Conservation (phyloP, 2,888 invertebrate species). For the Tribolium freemani region DNA sequence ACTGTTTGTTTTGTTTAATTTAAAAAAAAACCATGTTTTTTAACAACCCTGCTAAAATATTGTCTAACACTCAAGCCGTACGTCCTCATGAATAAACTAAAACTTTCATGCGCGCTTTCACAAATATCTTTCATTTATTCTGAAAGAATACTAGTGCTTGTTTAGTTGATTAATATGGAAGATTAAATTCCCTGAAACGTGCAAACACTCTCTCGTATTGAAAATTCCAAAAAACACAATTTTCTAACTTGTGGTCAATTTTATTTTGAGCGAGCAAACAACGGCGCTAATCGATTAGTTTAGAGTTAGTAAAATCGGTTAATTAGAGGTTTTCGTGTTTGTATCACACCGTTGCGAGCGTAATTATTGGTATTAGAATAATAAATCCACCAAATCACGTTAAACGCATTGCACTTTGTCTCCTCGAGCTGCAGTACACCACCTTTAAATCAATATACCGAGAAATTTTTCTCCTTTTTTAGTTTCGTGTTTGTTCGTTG, state of each 20-base stretch:
- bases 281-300: neutral
- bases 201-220: neutral
- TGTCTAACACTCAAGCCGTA: slow-evolving; percentile 5
- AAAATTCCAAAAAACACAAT: neutral
- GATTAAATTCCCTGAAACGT: neutral
- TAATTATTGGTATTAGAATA: neutral
- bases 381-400: neutral
- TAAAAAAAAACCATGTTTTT: too few relatives aligned
- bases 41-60: too few relatives aligned
- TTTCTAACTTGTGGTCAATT: too few relatives aligned
- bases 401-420: neutral
- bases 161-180: neutral
- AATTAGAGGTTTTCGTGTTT: neutral
- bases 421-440: neutral
- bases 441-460: neutral
- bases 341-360: neutral
- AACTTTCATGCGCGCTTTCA: slow-evolving; percentile 12
- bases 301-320: neutral
- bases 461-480: neutral
- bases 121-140: slow-evolving; percentile 19
- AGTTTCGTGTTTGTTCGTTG: neutral
- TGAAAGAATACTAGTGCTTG: neutral
- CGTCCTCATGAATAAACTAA: slow-evolving; percentile 10
- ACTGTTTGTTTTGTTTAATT: too few relatives aligned
- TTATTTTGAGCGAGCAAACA: too few relatives aligned